Percentiles rank a stretch among this genome's conserved stretches.
Conservation (phyloP, 2,888 invertebrate genomes). For the Encarsia formosa region DNA sequence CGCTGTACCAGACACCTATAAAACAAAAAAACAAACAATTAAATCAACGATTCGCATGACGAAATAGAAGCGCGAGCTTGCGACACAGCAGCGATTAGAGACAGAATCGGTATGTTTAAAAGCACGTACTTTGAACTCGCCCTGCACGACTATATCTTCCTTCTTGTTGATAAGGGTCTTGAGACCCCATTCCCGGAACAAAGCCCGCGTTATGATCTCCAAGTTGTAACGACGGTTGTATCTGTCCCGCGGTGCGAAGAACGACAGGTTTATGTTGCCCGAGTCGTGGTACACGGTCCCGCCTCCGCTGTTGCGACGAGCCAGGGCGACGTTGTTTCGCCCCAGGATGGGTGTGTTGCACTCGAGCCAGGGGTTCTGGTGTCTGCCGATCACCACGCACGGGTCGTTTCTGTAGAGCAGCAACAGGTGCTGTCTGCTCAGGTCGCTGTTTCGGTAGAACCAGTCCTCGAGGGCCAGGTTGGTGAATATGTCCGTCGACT, state of each 20-base stretch:
- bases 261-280: slow-evolving; percentile 89
- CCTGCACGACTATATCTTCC: slow-evolving; percentile 81
- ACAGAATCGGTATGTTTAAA: slow-evolving; percentile 22
- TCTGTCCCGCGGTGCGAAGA: slow-evolving; percentile 77
- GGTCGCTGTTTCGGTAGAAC: slow-evolving; percentile 85
- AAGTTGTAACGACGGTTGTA: slow-evolving; percentile 87
- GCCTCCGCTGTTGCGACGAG: slow-evolving; percentile 90
- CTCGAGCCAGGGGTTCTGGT: slow-evolving; percentile 96
- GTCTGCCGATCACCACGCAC: slow-evolving; percentile 91
- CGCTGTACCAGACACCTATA: slow-evolving; percentile 91
- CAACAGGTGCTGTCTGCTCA: slow-evolving; percentile 76
- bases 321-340: slow-evolving; percentile 69
- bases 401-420: slow-evolving; percentile 92
- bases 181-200: slow-evolving; percentile 78
- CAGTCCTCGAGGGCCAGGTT: slow-evolving; percentile 96
- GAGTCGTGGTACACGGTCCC: slow-evolving; percentile 95
- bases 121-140: slow-evolving; percentile 69
- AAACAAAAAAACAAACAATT: no score
- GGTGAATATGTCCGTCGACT: slow-evolving; percentile 83
- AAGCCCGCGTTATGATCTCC: slow-evolving; percentile 76
- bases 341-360: slow-evolving; percentile 69
- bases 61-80: no score
- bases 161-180: slow-evolving; percentile 72
- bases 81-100: no score
- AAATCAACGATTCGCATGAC: no score